These are phyloP conservation scores for Luscinia megarhynchos DNA, from an alignment of 2,797 vertebrate species.

Conservation along the genomic window DNA sequence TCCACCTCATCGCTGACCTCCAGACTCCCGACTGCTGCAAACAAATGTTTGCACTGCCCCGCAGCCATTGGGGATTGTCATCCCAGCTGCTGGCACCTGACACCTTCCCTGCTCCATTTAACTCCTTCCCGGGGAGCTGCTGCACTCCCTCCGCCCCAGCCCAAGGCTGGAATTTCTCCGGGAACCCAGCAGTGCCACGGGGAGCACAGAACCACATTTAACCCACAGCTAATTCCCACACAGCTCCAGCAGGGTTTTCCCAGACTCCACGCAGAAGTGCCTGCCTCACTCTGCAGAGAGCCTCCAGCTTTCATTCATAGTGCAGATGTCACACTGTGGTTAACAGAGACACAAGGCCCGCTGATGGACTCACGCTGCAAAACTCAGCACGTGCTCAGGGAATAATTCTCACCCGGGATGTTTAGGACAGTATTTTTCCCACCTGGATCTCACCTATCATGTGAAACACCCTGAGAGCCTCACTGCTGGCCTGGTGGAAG, in stretches of 20 bases:
- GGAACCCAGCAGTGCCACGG: not conserved
- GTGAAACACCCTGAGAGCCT: not conserved
- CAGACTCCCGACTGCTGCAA: not conserved
- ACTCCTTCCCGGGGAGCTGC: not conserved
- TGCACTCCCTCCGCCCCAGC: slow-evolving; percentile 8
- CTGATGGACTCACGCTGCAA: not conserved
- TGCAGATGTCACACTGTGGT: not conserved
- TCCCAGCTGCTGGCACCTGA: slow-evolving; percentile 13
- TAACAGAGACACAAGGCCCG: not conserved
- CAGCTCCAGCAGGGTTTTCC: not conserved
- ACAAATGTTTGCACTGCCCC: slow-evolving; percentile 17
- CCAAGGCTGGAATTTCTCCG: not conserved
- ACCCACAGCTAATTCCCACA: not conserved
- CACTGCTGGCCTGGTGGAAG: not conserved
- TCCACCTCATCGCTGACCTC: not conserved
- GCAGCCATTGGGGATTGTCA: not conserved
- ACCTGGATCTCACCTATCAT: not conserved
- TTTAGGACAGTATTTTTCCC: not conserved
- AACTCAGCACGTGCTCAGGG: not conserved
- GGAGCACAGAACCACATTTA: not conserved
- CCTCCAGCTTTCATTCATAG: not conserved
- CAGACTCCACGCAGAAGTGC: not conserved
- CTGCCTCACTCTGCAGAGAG: not conserved
- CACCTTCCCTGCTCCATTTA: not conserved
- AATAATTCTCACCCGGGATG: not conserved